phyloP scores from a whole-genome alignment of 2,797 vertebrate genomes.

The Gallinago stenura region DNA sequence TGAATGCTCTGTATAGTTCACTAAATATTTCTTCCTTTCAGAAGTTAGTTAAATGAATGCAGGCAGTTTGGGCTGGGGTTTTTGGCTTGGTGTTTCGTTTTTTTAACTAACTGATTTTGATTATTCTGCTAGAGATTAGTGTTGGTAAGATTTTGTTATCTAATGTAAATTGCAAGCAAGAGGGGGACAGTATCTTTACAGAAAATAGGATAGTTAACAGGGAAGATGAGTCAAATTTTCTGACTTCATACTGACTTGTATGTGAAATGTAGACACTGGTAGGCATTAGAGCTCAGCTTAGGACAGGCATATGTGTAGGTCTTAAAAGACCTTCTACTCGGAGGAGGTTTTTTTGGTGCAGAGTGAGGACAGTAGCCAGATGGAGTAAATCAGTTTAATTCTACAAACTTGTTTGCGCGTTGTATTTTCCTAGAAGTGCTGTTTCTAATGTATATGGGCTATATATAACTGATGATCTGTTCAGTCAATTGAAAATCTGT shows the following conservation, averaged over 20 bases:
- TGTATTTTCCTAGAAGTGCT: background rate
- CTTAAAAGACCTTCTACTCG: background rate
- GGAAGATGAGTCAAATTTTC: background rate
- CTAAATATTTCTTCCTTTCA: background rate
- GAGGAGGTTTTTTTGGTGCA: background rate
- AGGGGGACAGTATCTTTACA: background rate
- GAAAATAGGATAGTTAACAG: background rate
- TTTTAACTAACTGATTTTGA: background rate
- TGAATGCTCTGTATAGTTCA: background rate
- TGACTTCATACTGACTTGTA: background rate
- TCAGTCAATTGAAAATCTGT: background rate
- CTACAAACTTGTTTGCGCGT: background rate
- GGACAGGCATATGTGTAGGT: background rate
- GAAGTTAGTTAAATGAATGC: background rate
- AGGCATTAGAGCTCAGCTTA: background rate
- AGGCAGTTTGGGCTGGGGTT: background rate
- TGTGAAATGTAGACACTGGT: background rate
- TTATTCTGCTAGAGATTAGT: background rate
- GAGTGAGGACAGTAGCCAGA: background rate
- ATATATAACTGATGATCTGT: fast-evolving
- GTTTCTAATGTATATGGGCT: fast-evolving
- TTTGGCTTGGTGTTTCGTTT: background rate
- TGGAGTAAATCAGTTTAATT: background rate
- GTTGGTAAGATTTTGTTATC: background rate
- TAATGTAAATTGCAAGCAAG: background rate